Conservation (phyloP, 2,797 vertebrate species). For the Buphagus erythrorhynchus region DNA sequence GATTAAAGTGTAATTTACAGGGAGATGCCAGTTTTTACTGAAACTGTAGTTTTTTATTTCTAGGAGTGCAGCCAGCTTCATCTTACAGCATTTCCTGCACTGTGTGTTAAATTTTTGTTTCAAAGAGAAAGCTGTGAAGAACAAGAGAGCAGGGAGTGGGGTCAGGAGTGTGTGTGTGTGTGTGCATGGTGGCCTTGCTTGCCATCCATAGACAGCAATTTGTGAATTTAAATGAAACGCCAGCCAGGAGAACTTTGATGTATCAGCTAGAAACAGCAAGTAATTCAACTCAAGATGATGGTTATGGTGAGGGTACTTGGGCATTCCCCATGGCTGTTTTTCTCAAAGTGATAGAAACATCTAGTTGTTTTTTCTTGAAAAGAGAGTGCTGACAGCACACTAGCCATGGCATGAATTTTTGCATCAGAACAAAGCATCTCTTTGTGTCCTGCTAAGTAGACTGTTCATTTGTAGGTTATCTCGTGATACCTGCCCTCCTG, state of each 20-base stretch:
- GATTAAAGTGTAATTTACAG: background rate
- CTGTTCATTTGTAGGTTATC: background rate
- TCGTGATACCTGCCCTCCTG: fast-evolving
- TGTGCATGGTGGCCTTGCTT: background rate
- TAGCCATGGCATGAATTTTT: background rate
- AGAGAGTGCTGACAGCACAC: background rate
- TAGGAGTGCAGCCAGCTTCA: background rate
- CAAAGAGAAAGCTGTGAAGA: background rate
- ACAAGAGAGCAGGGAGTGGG: fast-evolving
- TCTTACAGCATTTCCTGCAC: background rate
- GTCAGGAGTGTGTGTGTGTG: too few species aligned
- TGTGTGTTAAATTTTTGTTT: background rate
- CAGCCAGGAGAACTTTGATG: background rate
- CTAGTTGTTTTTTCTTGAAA: background rate
- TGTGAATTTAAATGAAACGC: background rate
- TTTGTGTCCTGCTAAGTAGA: background rate
- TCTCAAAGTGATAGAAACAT: background rate
- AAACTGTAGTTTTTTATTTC: background rate
- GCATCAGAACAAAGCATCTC: background rate
- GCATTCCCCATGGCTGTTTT: background rate
- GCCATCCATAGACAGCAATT: background rate
- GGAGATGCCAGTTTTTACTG: background rate
- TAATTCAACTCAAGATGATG: background rate
- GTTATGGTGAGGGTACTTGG: background rate
- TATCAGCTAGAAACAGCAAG: background rate